Conservation (phyloP, 1,140 invertebrate species). For the Psix sp. region DNA sequence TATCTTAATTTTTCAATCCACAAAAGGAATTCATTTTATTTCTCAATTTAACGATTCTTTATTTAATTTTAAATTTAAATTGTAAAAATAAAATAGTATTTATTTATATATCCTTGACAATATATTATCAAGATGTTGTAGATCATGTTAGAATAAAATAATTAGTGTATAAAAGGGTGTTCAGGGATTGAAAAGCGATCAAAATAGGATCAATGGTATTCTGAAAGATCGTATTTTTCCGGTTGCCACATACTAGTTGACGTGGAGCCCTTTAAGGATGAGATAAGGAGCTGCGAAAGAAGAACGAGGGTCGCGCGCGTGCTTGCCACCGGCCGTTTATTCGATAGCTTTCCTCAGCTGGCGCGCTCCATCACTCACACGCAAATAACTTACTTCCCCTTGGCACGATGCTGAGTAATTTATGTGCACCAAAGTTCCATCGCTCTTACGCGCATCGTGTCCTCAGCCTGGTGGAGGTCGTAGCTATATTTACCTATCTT, state of each 20-base stretch:
- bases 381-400: slow-evolving; percentile 76
- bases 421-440: slow-evolving; percentile 69
- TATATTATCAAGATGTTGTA: too few species aligned
- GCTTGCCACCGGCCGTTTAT: slow-evolving; percentile 65
- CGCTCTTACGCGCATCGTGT: slow-evolving; percentile 63
- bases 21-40: too few species aligned
- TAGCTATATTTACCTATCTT: slow-evolving; percentile 51
- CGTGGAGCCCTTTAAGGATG: slow-evolving; percentile 52
- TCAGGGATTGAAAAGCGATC: slow-evolving; percentile 22
- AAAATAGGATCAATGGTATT: slow-evolving; percentile 45
- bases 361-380: slow-evolving; percentile 76
- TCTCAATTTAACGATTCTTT: too few species aligned
- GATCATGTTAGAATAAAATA: too few species aligned
- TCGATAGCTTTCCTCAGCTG: slow-evolving; percentile 73
- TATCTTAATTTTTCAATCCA: too few species aligned
- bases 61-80: too few species aligned
- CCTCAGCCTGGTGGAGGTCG: slow-evolving; percentile 36
- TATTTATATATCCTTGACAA: too few species aligned
- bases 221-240: slow-evolving; percentile 56
- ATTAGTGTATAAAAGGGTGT: too few species aligned
- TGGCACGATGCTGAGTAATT: slow-evolving; percentile 70
- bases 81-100: too few species aligned
- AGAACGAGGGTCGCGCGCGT: slow-evolving; percentile 53
- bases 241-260: slow-evolving; percentile 52
- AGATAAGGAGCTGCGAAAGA: slow-evolving; percentile 56